Percentiles rank a stretch among this genome's conserved stretches.
These are phyloP conservation scores for Leptura quadrifasciata DNA, from an alignment of 2,888 invertebrate genomes.

Conservation along the genomic window DNA sequence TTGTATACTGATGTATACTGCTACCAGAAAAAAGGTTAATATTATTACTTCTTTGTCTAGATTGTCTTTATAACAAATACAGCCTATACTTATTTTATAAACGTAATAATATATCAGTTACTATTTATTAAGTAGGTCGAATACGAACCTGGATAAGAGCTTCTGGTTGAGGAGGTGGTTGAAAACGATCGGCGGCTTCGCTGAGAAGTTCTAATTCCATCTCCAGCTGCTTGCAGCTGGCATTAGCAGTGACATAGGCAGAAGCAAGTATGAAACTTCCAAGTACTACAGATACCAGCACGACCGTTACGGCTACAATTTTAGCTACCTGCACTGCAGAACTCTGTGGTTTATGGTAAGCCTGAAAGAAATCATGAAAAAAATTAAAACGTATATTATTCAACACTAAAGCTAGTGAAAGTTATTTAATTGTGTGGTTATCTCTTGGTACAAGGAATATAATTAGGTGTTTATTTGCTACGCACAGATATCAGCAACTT, in stretches of 20 bases:
- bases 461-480: background rate
- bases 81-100: no score
- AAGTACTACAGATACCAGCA: constrained; percentile 86
- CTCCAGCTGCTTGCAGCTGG: constrained; percentile 86
- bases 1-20: no score
- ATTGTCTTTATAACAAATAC: no score
- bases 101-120: no score
- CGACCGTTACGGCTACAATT: constrained; percentile 88
- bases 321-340: constrained; percentile 90
- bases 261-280: constrained; percentile 90
- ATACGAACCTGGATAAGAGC: constrained; percentile 81
- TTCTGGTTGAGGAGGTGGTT: constrained; percentile 76
- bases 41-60: no score
- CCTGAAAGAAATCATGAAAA: constrained; percentile 76
- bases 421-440: background rate
- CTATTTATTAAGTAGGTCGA: no score
- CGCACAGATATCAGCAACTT: no score
- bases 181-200: constrained; percentile 76
- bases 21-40: no score
- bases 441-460: no score
- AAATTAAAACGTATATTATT: constrained; percentile 1
- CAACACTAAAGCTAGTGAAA: background rate
- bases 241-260: constrained; percentile 88
- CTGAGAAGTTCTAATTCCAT: constrained; percentile 84
- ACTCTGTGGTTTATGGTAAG: constrained; percentile 84